Base-by-base conservation (phyloP, 1,140 invertebrate genomes). In the Drosophila gunungcola region DNA sequence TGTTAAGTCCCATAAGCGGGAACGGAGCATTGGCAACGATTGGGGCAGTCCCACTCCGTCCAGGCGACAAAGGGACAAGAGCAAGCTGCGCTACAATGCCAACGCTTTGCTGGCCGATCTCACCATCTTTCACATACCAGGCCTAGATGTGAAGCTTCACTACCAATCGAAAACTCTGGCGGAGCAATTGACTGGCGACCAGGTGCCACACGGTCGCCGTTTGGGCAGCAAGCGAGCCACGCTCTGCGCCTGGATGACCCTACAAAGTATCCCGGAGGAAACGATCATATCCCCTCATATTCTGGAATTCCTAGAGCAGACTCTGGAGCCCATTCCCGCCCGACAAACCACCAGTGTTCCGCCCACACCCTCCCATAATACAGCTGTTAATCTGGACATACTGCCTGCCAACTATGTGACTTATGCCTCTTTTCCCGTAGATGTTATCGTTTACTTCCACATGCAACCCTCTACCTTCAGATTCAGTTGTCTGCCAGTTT, bases 401-500 rank as follows among this genome's bases (percentile, higher is more conserved):
- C 92, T 94, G 4, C 94, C 94, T 2, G 95, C 95, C 4, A 96
- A 96, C 91, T 97, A 97, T 91, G 96, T 96, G 63, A 83, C 81
- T 6, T 97, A 97, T 88, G 96, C 97, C 10, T 98, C 97, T 62
- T 99, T 99, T 91, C 98, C 98, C 0, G 98, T 99, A 0, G 98
- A 99, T 93, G 98, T 99, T 9, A 97, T 99, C 78, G 98, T 99
- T 6, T 99, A 99, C 92, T 98, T 99, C 93, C 97, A 98, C 91
- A 98, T 99, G 95, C 97, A 99, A 90, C 98, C 98, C 0, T 98
- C 98, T 11, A 97, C 97, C 2, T 98, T 99, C 91, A 94, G 97
- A 64, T 99, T 99, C 92, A 98, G 98, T 67, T 99, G 98, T 93
- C 94, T 99, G 73, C 98, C 98, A 4, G 96, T 98, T 1, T 99